phyloP scores from a whole-genome alignment of 2,888 invertebrate genomes.

The Litoditis marina region DNA sequence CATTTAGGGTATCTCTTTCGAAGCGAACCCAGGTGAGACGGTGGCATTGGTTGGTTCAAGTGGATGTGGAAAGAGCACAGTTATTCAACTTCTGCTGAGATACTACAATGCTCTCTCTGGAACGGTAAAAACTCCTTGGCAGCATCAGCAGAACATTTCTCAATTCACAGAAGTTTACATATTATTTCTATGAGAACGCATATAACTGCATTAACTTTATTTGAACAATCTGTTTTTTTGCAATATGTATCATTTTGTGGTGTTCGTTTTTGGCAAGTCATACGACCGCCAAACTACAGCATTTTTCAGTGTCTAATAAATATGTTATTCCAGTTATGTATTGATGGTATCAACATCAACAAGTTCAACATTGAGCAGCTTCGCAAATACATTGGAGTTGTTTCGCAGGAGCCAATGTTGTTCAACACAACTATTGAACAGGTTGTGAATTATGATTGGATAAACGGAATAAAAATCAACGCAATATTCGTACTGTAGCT shows the following conservation, averaged over 20 bases:
- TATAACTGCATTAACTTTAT: no score
- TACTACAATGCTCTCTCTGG: constrained; percentile 38
- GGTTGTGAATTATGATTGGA: no score
- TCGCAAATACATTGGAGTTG: constrained; percentile 62
- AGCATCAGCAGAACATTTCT: no score
- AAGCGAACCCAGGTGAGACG: constrained; percentile 40
- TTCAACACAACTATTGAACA: constrained; percentile 66
- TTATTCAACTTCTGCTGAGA: constrained; percentile 39
- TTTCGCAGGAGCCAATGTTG: constrained; percentile 69
- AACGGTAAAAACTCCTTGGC: no score
- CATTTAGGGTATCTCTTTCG: constrained; percentile 32
- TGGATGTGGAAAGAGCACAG: constrained; percentile 51
- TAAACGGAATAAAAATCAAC: no score
- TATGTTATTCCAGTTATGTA: constrained; percentile 10
- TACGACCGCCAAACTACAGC: no score
- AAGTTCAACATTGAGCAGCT: constrained; percentile 65
- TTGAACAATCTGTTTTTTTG: no score
- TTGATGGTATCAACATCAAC: constrained; percentile 64
- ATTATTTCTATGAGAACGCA: no score
- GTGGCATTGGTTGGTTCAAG: constrained; percentile 47
- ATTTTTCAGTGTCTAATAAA: neutral
- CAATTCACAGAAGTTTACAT: no score
- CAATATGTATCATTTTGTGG: no score
- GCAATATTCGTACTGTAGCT: no score
- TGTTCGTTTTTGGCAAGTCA: no score